Base-by-base conservation (phyloP, 2,113 vertebrate genomes). In the Gopherus evgoodei region DNA sequence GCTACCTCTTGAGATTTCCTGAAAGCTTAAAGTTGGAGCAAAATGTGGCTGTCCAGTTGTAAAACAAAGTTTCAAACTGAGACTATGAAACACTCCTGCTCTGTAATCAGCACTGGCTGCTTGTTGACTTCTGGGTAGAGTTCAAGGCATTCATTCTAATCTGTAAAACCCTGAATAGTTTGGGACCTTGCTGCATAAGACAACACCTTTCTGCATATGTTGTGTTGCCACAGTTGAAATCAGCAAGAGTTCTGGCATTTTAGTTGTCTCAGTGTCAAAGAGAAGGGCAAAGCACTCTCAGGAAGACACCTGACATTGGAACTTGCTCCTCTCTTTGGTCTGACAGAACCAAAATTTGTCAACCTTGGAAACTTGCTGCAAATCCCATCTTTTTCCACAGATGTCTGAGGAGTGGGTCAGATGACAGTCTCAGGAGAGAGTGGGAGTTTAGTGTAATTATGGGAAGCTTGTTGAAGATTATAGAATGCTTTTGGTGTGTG, bases 221-320 rank as follows among this genome's bases (percentile, higher is more conserved):
- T 65, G 62, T 16, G 14, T 8, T 65, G 62, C 62, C 62, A 35
- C 31, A n/a, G 21, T 53, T 94, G 62, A 57, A 88, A 88, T 11
- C 0, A 75, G 5, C 12, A 47, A 84, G 81, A 91, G 42, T 84
- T 89, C 52, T 49, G 91, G 54, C 27, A n/a, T 42, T 86, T 49
- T 78, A 94, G 31, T 72, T 95, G 84, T 69, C 62, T n/a, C 31
- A 69, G 2, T 17, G 31, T 84, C 76, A 81, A 79, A 82, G 91
- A 84, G 49, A 56, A 75, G 56, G 84, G 76, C 88, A 88, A 6
- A 38, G 21, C 16, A 35, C 80, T 94, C 93, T 94, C 90, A 94
- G 94, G 62, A 90, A 96, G 95, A 94, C 84, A 6, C 76, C 93
- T 95, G 93, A 94, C 94, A 87, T 21, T 93, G 90, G 81, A 94